phyloP scores from a whole-genome alignment of 2,113 vertebrate species.

The Bungarus multicinctus region DNA sequence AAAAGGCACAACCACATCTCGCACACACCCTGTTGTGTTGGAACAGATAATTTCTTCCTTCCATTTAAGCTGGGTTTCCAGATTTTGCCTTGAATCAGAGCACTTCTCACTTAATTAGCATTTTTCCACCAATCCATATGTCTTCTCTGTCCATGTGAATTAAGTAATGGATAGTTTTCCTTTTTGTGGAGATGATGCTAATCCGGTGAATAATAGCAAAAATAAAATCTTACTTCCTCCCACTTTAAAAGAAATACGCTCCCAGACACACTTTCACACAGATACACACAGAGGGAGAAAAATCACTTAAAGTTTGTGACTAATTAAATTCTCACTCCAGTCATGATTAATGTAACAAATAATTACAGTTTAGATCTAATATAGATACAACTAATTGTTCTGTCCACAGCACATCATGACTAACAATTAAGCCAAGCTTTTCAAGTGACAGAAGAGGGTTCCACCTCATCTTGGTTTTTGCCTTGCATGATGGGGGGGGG shows the following conservation, averaged over 20 bases:
- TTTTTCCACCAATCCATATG: not conserved
- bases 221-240: not conserved
- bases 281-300: constrained; percentile 39
- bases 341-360: constrained; percentile 79
- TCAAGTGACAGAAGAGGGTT: constrained; percentile 58
- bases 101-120: not conserved
- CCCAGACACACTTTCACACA: not conserved
- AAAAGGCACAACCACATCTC: not conserved
- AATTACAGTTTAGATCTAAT: constrained; percentile 79
- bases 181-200: not conserved
- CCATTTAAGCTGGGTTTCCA: not conserved
- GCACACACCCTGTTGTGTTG: no score
- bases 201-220: not conserved
- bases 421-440: constrained; percentile 71
- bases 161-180: not conserved
- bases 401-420: constrained; percentile 69
- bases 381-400: constrained; percentile 79
- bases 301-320: constrained; percentile 56
- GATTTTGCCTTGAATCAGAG: not conserved
- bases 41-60: not conserved
- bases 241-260: not conserved
- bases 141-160: not conserved
- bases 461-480: constrained; percentile 43
- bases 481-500: not conserved
- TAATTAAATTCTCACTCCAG: constrained; percentile 77